phyloP scores from a whole-genome alignment of 2,113 vertebrate species.

The Eretmochelys imbricata region DNA sequence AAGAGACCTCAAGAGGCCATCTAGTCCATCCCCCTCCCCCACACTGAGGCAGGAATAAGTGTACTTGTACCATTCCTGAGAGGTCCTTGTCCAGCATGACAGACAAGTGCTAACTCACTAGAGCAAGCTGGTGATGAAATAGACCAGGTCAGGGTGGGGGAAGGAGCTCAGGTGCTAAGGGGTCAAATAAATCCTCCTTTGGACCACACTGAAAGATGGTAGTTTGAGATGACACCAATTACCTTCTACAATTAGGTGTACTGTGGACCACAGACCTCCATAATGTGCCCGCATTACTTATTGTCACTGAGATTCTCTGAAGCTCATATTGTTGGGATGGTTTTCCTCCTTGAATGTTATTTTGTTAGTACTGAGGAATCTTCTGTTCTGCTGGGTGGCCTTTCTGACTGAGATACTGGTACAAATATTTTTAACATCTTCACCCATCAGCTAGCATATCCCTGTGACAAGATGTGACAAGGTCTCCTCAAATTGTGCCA shows the following conservation, averaged over 20 bases:
- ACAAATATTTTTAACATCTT: background rate
- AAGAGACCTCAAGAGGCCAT: background rate
- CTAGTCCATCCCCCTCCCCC: background rate
- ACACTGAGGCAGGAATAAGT: background rate
- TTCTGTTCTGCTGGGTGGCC: background rate
- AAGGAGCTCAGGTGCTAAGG: background rate
- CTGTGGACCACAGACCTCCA: background rate
- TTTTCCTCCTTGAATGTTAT: background rate
- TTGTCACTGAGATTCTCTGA: background rate
- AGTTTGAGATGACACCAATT: background rate
- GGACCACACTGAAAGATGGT: background rate
- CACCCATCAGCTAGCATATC: background rate
- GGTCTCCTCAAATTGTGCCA: background rate
- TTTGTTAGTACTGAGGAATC: background rate
- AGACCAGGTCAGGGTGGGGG: background rate
- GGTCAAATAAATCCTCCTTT: background rate
- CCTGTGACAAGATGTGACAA: background rate
- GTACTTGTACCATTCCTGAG: background rate
- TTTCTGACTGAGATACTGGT: background rate
- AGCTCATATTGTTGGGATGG: background rate
- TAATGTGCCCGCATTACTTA: background rate
- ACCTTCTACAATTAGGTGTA: background rate
- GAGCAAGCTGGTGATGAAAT: background rate
- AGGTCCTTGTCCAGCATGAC: background rate
- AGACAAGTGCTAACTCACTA: background rate